These are phyloP conservation scores for Halocaridina rubra DNA, from an alignment of 2,888 invertebrate species.

Conservation along the genomic window DNA sequence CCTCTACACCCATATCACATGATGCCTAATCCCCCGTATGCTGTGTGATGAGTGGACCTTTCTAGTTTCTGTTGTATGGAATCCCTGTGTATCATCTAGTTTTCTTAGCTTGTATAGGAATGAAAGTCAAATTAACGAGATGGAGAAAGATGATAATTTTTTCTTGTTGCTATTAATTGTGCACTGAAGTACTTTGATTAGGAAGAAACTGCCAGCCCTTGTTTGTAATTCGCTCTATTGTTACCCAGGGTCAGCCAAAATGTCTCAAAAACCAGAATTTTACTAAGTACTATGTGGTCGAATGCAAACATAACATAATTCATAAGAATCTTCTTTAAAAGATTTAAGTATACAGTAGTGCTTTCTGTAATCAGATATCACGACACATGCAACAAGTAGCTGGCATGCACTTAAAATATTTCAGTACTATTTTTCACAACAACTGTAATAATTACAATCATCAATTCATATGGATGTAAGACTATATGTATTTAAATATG, in stretches of 20 bases:
- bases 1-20: constrained; percentile 38
- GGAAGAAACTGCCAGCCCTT: too few relatives aligned
- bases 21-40: constrained; percentile 41
- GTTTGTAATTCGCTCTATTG: too few relatives aligned
- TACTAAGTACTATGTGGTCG: too few relatives aligned
- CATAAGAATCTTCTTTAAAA: too few relatives aligned
- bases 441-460: neutral
- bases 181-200: too few relatives aligned
- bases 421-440: neutral
- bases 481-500: neutral
- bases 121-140: constrained; percentile 1
- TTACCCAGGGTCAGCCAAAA: too few relatives aligned
- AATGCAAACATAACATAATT: too few relatives aligned
- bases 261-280: too few relatives aligned
- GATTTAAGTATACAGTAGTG: neutral
- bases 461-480: neutral
- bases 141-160: neutral
- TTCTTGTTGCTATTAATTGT: too few relatives aligned
- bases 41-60: constrained; percentile 53
- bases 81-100: constrained; percentile 53
- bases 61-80: constrained; percentile 28
- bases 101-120: constrained; percentile 28
- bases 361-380: neutral
- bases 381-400: too few relatives aligned
- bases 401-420: too few relatives aligned